phyloP scores from a whole-genome alignment of 2,113 vertebrate species.

The Sitta europaea region DNA sequence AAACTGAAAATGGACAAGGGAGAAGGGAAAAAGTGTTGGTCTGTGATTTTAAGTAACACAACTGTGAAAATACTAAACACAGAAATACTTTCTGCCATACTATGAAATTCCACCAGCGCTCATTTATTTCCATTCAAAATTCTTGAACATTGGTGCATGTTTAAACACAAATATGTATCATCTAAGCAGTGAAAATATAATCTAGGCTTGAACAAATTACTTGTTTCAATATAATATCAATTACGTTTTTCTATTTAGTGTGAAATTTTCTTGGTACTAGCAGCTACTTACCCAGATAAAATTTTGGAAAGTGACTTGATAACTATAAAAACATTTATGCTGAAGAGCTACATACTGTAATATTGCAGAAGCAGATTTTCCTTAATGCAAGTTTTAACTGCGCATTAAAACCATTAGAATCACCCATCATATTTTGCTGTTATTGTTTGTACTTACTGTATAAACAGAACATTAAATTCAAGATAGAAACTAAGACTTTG shows the following conservation, averaged over 20 bases:
- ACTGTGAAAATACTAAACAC: neutral
- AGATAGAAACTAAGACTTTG: neutral
- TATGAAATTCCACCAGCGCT: neutral
- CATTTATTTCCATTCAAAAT: neutral
- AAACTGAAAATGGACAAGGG: neutral
- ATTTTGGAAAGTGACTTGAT: neutral
- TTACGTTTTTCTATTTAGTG: neutral
- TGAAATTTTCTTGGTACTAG: neutral
- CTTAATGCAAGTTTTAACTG: neutral
- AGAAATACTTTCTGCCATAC: neutral
- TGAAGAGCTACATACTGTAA: neutral
- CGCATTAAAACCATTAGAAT: neutral
- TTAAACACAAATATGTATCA: neutral
- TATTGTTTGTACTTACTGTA: neutral
- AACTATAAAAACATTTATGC: neutral
- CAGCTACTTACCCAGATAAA: neutral
- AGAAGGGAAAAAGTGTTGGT: rapidly evolving
- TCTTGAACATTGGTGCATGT: neutral
- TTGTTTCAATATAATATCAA: neutral
- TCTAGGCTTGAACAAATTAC: neutral
- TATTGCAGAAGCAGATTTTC: neutral
- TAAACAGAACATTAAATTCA: neutral
- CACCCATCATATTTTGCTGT: neutral
- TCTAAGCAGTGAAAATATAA: neutral
- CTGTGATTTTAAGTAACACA: neutral